Evolutionary conservation across 2,888 invertebrate species (phyloP).

Genomic region (Cataglyphis albicans): DNA sequence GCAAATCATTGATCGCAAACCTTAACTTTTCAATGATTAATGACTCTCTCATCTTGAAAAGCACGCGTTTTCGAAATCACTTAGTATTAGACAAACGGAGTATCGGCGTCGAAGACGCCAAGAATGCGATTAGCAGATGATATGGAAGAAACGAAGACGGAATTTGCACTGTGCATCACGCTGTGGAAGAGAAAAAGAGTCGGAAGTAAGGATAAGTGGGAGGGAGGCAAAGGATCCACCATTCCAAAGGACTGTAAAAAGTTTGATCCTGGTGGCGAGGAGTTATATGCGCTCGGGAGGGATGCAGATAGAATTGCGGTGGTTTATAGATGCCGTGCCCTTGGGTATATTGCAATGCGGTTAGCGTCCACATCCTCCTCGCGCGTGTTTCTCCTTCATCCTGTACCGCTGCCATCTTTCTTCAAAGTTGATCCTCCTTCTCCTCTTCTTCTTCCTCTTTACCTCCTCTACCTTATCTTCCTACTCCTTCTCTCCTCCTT

Average conservation of each 20-base stretch:
- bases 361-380: constrained; percentile 75
- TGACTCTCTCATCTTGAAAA: constrained; percentile 18
- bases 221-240: constrained; percentile 57
- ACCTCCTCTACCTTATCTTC: constrained; percentile 32
- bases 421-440: constrained; percentile 17
- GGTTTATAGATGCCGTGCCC: constrained; percentile 80
- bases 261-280: constrained; percentile 77
- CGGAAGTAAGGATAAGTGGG: constrained; percentile 41
- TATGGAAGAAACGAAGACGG: constrained; percentile 35
- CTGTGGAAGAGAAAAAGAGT: constrained; percentile 47
- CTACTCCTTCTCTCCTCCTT: constrained; percentile 44
- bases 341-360: constrained; percentile 79
- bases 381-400: constrained; percentile 57
- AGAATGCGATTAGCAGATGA: constrained; percentile 32
- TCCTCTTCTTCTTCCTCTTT: constrained; percentile 45
- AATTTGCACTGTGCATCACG: neutral
- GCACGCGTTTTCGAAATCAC: neutral
- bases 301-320: constrained; percentile 81
- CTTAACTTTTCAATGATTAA: constrained; percentile 1
- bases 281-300: constrained; percentile 76
- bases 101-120: constrained; percentile 30
- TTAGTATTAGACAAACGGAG: neutral
- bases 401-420: constrained; percentile 51
- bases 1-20: constrained; percentile 34
- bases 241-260: constrained; percentile 78